Conservation (phyloP, 2,797 vertebrate species). For the Acanthurus lineatus region DNA sequence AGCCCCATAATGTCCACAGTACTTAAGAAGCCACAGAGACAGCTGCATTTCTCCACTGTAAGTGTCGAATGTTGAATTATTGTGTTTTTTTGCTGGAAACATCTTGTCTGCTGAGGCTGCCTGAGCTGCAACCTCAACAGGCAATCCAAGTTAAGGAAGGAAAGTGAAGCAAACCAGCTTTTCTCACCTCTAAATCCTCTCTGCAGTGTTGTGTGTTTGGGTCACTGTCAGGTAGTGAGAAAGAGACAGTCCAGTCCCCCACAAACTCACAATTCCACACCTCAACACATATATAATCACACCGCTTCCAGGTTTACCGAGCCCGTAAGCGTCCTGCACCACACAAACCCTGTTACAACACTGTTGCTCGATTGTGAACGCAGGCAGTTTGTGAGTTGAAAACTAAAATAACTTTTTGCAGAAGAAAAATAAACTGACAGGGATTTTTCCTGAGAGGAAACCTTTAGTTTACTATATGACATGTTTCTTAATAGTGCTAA, state of each 20-base stretch:
- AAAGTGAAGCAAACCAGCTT: not conserved
- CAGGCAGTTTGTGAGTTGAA: conserved; percentile 85
- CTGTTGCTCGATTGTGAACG: conserved; percentile 80
- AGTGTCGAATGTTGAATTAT: conserved; percentile 26
- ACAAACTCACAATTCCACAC: conserved; percentile 52
- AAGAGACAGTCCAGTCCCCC: conserved; percentile 69
- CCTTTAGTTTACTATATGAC: conserved; percentile 95
- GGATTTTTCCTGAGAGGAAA: conserved; percentile 91
- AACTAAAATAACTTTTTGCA: conserved; percentile 88
- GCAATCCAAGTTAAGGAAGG: not conserved
- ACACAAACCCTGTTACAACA: conserved; percentile 67
- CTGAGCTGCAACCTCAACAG: not conserved
- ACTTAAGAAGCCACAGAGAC: conserved; percentile 19
- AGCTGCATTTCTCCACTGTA: conserved; percentile 19
- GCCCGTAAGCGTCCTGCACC: conserved; percentile 74
- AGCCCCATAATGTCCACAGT: conserved; percentile 33
- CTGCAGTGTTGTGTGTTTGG: conserved; percentile 25
- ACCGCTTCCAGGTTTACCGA: conserved; percentile 83
- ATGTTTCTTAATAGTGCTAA: conserved; percentile 95
- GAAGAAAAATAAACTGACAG: conserved; percentile 89
- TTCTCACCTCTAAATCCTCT: not conserved
- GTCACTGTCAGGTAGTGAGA: conserved; percentile 36
- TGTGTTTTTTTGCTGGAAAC: conserved; percentile 23
- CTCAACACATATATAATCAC: conserved; percentile 81
- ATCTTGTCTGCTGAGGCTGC: conserved; percentile 1